phyloP scores from a whole-genome alignment of 2,888 invertebrate species.

The Noctua janthina region DNA sequence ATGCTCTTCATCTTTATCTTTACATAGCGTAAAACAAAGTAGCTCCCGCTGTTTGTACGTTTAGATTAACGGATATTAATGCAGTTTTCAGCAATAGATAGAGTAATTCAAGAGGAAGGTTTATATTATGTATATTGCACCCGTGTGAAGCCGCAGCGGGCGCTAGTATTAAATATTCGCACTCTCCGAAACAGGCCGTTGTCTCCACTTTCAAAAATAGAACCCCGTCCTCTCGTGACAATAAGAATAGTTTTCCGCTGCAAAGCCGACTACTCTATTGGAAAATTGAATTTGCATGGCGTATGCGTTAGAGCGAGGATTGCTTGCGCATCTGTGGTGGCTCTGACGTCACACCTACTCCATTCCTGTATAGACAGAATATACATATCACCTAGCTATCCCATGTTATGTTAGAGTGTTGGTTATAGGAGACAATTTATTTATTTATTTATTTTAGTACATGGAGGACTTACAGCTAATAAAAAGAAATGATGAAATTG shows the following conservation, averaged over 20 bases:
- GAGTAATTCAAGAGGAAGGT: no score
- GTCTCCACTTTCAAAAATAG: slow-evolving; percentile 20
- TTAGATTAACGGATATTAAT: no score
- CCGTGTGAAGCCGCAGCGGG: no score
- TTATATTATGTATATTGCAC: no score
- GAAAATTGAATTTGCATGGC: slow-evolving; percentile 59
- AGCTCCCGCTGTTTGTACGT: no score
- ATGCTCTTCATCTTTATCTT: background rate
- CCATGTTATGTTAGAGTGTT: background rate
- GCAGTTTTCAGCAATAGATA: no score
- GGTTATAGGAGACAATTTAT: no score
- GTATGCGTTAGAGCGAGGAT: slow-evolving; percentile 38
- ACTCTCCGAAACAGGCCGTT: background rate
- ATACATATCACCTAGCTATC: background rate
- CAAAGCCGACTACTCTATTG: slow-evolving; percentile 48
- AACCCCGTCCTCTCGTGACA: slow-evolving; percentile 26
- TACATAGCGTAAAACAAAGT: no score
- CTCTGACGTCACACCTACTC: slow-evolving; percentile 35
- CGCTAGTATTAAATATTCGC: background rate
- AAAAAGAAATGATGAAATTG: background rate
- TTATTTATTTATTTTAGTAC: no score
- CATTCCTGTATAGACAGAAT: background rate
- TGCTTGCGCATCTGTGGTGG: slow-evolving; percentile 43
- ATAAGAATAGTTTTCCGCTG: slow-evolving; percentile 38
- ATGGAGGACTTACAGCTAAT: no score